Conservation (phyloP, 2,888 invertebrate genomes). For the Bimastos eiseni region DNA sequence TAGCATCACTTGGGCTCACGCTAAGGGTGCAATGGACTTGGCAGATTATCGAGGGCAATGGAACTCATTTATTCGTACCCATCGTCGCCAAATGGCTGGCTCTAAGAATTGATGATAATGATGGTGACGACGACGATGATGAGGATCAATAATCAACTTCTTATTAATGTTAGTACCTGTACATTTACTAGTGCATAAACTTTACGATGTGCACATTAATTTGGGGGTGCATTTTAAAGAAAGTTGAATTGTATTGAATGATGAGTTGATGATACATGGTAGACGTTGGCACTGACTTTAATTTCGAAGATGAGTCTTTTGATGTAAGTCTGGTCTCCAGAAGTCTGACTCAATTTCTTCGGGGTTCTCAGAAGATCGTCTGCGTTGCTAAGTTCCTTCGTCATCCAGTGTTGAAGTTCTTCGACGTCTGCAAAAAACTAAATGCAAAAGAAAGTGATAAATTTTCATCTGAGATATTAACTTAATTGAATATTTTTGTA, state of each 20-base stretch:
- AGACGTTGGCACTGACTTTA: neutral
- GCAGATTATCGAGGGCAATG: too few species aligned
- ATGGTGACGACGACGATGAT: neutral
- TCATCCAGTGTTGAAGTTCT: constrained; percentile 58
- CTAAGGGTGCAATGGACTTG: too few species aligned
- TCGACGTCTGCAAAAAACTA: constrained; percentile 58
- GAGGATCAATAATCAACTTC: neutral
- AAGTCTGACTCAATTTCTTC: neutral
- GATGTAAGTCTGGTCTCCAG: neutral
- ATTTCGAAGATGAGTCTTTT: constrained; percentile 17
- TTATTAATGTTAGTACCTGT: too few species aligned
- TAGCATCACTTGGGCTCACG: too few species aligned
- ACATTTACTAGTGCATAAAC: too few species aligned
- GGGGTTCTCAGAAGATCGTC: neutral
- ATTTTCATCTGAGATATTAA: too few species aligned
- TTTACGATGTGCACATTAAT: too few species aligned
- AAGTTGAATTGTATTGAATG: too few species aligned
- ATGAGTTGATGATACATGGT: too few species aligned
- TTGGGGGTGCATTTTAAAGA: neutral
- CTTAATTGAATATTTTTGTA: too few species aligned
- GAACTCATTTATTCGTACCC: too few species aligned
- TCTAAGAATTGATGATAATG: neutral
- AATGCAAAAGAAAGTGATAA: neutral
- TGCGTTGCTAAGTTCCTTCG: constrained; percentile 49
- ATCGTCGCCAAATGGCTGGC: too few species aligned